phyloP scores from a whole-genome alignment of 2,113 vertebrate species.

The Nipponia nippon region DNA sequence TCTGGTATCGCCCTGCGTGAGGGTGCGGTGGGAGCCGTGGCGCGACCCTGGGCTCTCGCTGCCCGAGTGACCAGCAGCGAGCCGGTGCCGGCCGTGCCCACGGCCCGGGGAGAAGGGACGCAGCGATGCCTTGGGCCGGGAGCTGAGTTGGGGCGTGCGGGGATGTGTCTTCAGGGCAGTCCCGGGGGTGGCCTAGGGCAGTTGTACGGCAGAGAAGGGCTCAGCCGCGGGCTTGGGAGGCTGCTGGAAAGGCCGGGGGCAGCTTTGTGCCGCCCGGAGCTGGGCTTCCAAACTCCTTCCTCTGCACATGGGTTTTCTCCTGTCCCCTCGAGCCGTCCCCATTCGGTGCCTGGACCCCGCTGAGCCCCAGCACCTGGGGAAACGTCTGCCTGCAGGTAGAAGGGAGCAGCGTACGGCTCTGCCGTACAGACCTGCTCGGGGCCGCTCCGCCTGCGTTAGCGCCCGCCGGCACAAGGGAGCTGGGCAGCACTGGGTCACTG shows the following conservation, averaged over 20 bases:
- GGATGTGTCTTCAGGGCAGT: background rate
- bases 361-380: rapidly evolving
- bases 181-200: background rate
- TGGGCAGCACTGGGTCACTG: background rate
- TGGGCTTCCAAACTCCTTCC: background rate
- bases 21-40: background rate
- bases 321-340: background rate
- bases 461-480: rapidly evolving
- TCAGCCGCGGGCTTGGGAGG: background rate
- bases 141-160: background rate
- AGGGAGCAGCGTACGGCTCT: background rate
- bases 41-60: background rate
- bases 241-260: background rate
- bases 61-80: background rate
- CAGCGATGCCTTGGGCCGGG: background rate
- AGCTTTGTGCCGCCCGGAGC: background rate
- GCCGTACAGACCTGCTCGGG: background rate
- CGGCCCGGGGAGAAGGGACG: background rate
- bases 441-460: background rate
- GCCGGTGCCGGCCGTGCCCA: too few relatives aligned
- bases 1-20: background rate
- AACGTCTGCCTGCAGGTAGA: too few relatives aligned
- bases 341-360: rapidly evolving
- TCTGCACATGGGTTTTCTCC: background rate
- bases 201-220: background rate